phyloP scores from a whole-genome alignment of 2,113 vertebrate species.

The Prietella phreatophila region DNA sequence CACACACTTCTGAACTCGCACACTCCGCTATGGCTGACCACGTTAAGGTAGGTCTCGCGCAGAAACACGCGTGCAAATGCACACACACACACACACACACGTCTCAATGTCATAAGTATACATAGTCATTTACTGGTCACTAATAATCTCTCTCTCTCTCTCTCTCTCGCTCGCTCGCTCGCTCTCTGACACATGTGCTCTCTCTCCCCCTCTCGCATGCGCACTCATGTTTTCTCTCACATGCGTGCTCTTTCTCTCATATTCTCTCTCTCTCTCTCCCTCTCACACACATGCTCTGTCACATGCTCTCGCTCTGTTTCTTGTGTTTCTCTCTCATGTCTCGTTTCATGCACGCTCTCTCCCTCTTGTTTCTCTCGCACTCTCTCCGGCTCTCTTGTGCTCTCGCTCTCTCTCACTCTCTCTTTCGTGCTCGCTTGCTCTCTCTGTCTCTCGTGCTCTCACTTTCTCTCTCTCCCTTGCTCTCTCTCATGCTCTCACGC shows the following conservation, averaged over 20 bases:
- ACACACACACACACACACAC: constrained; percentile 32
- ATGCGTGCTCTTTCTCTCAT: too few species aligned
- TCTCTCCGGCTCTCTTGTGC: too few species aligned
- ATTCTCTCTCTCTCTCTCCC: too few species aligned
- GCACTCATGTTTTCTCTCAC: too few species aligned
- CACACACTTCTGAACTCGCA: constrained; percentile 61
- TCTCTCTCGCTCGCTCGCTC: background rate
- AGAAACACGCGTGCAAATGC: background rate
- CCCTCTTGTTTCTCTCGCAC: too few species aligned
- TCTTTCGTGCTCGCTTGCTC: background rate
- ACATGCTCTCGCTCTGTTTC: too few species aligned
- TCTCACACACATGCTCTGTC: background rate
- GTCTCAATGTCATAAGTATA: background rate
- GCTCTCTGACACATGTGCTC: background rate
- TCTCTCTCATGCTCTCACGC: too few species aligned
- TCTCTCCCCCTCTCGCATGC: background rate
- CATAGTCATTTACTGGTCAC: background rate
- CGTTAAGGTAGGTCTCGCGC: constrained; percentile 23
- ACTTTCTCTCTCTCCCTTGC: background rate
- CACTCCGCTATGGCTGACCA: constrained; percentile 30
- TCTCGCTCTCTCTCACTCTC: too few species aligned
- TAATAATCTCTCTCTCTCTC: background rate
- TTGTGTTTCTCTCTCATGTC: too few species aligned
- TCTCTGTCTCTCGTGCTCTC: background rate
- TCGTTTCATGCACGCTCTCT: too few species aligned